Percentiles rank a stretch among this genome's conserved stretches.
phyloP scores from a whole-genome alignment of 2,113 vertebrate genomes.

The Columbina picui region DNA sequence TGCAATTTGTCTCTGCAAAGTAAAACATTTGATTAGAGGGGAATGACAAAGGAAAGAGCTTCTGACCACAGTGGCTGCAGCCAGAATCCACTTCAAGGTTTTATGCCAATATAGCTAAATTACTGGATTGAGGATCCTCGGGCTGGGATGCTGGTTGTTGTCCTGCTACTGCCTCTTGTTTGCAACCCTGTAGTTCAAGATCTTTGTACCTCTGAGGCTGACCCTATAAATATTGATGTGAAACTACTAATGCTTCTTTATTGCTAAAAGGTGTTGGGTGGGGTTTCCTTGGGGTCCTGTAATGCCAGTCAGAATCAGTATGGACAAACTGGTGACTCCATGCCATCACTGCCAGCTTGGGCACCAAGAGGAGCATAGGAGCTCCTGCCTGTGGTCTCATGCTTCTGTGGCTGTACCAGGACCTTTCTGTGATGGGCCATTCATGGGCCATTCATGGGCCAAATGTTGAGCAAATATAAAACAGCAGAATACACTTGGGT shows the following conservation, averaged over 20 bases:
- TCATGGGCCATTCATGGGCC: no score
- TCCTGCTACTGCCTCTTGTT: not conserved
- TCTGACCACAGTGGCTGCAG: not conserved
- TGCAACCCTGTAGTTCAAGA: not conserved
- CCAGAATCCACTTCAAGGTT: not conserved
- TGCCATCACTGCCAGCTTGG: not conserved
- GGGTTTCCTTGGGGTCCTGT: not conserved
- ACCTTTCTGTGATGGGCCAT: not conserved
- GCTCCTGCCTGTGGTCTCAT: not conserved
- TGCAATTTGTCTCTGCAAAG: slow-evolving; percentile 30
- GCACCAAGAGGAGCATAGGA: not conserved
- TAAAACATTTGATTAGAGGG: slow-evolving; percentile 22
- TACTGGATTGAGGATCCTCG: not conserved
- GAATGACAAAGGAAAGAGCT: slow-evolving; percentile 19
- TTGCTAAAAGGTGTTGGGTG: not conserved
- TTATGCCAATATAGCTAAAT: not conserved
- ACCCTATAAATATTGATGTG: not conserved
- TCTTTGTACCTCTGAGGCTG: not conserved
- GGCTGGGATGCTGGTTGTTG: not conserved
- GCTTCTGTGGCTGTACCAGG: not conserved
- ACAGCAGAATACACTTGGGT: not conserved
- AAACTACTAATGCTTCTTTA: not conserved
- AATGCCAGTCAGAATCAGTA: not conserved
- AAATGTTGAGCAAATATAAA: not conserved
- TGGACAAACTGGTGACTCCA: not conserved